A percentile compares a stretch with the other conserved stretches of the same genome.
phyloP scores from a whole-genome alignment of 23 tunicate species.

The Ascidia mentula region DNA sequence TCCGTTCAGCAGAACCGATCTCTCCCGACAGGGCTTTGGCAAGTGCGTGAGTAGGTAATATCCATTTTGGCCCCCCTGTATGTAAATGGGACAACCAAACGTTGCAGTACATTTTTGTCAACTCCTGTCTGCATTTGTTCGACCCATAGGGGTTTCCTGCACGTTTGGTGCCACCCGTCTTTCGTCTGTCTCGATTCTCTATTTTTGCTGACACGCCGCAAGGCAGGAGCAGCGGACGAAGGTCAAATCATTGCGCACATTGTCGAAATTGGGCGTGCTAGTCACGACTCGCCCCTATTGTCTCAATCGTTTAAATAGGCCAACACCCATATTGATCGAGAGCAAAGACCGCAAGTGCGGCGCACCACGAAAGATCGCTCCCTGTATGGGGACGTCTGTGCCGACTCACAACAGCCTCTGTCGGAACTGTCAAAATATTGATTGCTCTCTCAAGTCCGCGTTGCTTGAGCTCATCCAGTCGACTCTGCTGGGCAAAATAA shows the following conservation, averaged over 20 bases:
- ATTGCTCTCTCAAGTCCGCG: neutral
- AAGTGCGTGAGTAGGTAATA: neutral
- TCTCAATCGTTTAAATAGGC: constrained; percentile 5
- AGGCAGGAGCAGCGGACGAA: neutral
- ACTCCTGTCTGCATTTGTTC: too few species aligned
- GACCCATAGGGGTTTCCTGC: too few species aligned
- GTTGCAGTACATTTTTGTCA: too few species aligned
- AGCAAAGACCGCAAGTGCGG: constrained; percentile 9
- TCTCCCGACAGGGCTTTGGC: neutral
- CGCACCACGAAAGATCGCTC: neutral
- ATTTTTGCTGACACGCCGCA: neutral
- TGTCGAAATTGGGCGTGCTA: neutral
- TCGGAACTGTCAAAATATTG: constrained; percentile 12
- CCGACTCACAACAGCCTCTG: constrained; percentile 5
- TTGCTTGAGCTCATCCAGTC: neutral
- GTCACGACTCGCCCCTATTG: constrained; percentile 13
- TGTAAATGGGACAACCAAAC: too few species aligned
- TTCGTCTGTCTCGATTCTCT: neutral
- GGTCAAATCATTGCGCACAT: constrained; percentile 10
- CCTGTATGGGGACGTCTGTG: constrained; percentile 6
- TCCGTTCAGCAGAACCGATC: too few species aligned
- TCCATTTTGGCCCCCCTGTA: neutral
- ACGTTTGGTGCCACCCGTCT: neutral
- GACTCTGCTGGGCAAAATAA: too few species aligned
- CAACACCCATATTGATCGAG: constrained; percentile 13